Evolutionary conservation across 2,888 invertebrate species (phyloP).

Genomic region (Dinocampus coccinellae): DNA sequence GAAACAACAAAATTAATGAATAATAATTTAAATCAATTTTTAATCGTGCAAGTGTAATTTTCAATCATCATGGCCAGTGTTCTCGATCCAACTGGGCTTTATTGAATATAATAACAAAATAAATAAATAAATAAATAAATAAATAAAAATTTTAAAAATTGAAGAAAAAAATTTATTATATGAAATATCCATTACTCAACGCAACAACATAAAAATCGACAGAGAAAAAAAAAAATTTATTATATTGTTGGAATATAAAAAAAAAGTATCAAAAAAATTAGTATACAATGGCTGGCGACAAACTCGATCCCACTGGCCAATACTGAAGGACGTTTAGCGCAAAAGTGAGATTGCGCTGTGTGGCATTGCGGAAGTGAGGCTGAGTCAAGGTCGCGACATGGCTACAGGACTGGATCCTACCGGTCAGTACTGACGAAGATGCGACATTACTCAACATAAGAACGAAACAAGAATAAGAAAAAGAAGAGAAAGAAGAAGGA

Average conservation of each 20-base stretch:
- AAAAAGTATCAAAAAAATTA: not conserved
- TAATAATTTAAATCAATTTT: not conserved
- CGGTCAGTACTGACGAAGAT: conserved; percentile 58
- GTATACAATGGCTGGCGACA: conserved; percentile 56
- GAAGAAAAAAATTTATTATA: no score
- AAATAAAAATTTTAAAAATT: not conserved
- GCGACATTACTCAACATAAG: conserved; percentile 17
- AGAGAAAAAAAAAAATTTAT: conserved; percentile 15
- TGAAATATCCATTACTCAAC: no score
- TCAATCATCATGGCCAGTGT: conserved; percentile 48
- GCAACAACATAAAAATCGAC: no score
- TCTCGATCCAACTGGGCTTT: conserved; percentile 57
- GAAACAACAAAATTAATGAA: conserved; percentile 4
- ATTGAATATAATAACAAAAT: conserved; percentile 43
- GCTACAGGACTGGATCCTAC: conserved; percentile 62
- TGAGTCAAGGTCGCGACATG: conserved; percentile 58
- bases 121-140: not conserved
- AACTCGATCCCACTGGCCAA: conserved; percentile 64
- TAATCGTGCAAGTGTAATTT: conserved; percentile 6
- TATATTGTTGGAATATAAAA: not conserved
- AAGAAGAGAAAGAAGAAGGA: conserved; percentile 22
- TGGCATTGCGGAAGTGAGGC: conserved; percentile 43
- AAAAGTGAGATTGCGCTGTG: conserved; percentile 17
- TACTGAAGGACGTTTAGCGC: conserved; percentile 52
- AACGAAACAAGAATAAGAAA: conserved; percentile 25